Evolutionary conservation across 2,797 vertebrate species (phyloP), one percentile per base, ranked within the genome.

Genomic region (Triplophysa bombifrons): DNA sequence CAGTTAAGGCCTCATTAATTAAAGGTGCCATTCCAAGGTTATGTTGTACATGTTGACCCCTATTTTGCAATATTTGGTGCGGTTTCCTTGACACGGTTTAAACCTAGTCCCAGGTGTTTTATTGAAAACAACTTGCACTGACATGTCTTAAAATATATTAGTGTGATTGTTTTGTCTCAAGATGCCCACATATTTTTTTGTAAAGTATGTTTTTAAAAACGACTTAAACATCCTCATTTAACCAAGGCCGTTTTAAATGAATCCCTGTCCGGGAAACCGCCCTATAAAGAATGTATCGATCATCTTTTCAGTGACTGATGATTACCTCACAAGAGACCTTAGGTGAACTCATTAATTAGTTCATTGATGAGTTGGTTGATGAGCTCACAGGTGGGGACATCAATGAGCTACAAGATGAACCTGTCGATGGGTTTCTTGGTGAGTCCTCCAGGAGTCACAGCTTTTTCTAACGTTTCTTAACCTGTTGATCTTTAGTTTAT

Each of bases 271-370:
- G 30, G 30, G 30, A 30, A 30, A 30, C 30, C 30, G 30, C 30
- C 30, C 30, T 4, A 30, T 66, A 41, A 67, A 19, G 38, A 66
- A 55, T 9, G 0, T 25, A 56, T 76, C 17, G 34, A 67, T 76
- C 14, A 55, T 25, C 16, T 53, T 44, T 68, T 68, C 44, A 77
- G 46, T 34, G 25, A 17, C 7, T 69, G 22, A 58, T 76, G 64
- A 67, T 68, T 34, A 69, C 41, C 19, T 76, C 63, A 66, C 16
- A 6, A 69, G 53, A 69, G 38, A 60, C 41, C 25, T 69, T 13
- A 11, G 51, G 19, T 48, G 64, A 69, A 60, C 51, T 34, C 25
- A 50, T 77, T 2, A n/a, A 50, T 77, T 60, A 48, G 14, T 30
- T 2, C 17, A 51, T n/a, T 64, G 19, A 73, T 60, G 9, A 41